Conservation (phyloP, 2,113 vertebrate genomes). For the Scalopus aquaticus region DNA sequence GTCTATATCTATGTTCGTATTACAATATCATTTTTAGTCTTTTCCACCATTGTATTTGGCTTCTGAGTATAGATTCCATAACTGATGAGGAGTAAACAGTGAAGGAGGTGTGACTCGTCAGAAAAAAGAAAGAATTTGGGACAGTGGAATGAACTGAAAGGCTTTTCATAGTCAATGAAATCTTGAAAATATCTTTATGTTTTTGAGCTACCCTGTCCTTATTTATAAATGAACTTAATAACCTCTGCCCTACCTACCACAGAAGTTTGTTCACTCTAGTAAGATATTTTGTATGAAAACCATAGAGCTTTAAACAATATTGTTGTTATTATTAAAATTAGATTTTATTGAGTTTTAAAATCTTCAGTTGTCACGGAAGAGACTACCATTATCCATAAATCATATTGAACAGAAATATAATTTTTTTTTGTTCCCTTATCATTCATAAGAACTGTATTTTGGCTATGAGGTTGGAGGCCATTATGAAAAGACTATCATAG, state of each 20-base stretch:
- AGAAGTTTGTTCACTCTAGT: background rate
- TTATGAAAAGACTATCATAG: background rate
- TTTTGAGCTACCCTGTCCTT: background rate
- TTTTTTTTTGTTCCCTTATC: background rate
- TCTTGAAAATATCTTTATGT: background rate
- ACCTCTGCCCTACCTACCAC: background rate
- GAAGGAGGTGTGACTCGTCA: background rate
- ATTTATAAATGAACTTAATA: background rate
- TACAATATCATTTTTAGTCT: background rate
- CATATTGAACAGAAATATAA: background rate
- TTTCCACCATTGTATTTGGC: background rate
- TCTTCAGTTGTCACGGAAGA: accelerated
- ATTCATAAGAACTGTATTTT: background rate
- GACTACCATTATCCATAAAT: background rate
- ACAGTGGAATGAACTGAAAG: background rate
- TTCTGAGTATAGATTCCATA: background rate
- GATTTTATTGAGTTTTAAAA: background rate
- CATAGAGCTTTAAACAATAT: background rate
- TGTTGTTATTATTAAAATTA: conserved; percentile 8
- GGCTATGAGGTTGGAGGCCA: background rate
- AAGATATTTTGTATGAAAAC: background rate
- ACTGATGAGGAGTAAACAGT: background rate
- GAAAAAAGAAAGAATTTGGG: background rate
- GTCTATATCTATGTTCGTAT: background rate
- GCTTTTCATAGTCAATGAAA: background rate